Conservation (phyloP, 2,113 vertebrate species). For the Albula goreensis region DNA sequence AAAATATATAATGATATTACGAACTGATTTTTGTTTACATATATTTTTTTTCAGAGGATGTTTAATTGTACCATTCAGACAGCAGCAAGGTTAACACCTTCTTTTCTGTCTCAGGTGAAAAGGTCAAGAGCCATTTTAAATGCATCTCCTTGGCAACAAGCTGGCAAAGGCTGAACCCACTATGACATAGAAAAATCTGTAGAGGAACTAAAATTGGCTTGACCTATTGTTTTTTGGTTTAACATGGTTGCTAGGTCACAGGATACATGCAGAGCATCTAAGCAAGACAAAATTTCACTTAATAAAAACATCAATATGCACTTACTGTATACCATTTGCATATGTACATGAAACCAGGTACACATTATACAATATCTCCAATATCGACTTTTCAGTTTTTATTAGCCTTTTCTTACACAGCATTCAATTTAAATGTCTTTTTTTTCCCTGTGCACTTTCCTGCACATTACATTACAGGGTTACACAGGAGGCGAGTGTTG, state of each 20-base stretch:
- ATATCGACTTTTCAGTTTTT: not conserved
- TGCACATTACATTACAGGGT: too few species aligned
- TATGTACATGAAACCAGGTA: not conserved
- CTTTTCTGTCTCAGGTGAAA: not conserved
- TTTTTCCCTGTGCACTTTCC: too few species aligned
- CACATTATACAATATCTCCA: not conserved
- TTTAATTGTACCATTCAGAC: not conserved
- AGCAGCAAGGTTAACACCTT: not conserved
- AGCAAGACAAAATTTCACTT: not conserved
- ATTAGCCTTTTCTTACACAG: too few species aligned
- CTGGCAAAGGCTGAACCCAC: not conserved
- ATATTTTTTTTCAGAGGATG: not conserved
- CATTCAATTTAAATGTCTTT: too few species aligned
- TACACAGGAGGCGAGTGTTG: too few species aligned
- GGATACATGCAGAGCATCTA: too few species aligned
- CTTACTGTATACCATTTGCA: not conserved
- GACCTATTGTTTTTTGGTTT: not conserved
- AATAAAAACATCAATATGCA: not conserved
- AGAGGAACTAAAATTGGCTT: not conserved
- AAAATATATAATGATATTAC: not conserved
- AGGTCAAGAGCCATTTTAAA: not conserved
- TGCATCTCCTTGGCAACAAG: not conserved
- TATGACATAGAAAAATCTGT: not conserved
- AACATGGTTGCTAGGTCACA: too few species aligned
- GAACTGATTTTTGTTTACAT: not conserved